Conservation (phyloP, 2,113 vertebrate genomes). For the Lophura nycthemera region DNA sequence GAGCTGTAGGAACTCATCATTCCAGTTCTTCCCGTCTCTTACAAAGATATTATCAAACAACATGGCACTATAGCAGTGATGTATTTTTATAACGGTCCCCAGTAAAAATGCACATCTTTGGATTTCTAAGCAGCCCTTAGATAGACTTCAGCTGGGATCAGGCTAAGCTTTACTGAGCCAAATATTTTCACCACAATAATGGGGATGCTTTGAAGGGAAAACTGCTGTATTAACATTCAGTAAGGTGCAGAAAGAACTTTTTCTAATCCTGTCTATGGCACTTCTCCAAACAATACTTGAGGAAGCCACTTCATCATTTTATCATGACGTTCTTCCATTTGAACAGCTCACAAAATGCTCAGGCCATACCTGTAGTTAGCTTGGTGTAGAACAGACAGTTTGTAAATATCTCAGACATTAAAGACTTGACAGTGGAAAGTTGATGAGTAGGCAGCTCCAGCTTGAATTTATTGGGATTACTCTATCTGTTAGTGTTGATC, state of each 20-base stretch:
- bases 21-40: neutral
- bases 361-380: neutral
- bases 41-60: neutral
- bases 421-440: neutral
- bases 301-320: neutral
- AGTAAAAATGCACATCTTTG: neutral
- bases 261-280: neutral
- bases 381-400: neutral
- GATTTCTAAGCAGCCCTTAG: neutral
- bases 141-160: neutral
- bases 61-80: neutral
- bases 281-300: neutral
- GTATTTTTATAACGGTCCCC: neutral
- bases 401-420: neutral
- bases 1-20: neutral
- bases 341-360: neutral
- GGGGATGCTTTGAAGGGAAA: neutral
- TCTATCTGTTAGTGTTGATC: neutral
- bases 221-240: neutral
- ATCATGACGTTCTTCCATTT: neutral
- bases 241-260: neutral
- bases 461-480: neutral
- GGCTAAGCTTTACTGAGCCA: neutral
- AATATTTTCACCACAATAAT: neutral
- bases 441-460: neutral